Percentiles rank a stretch among this genome's conserved stretches.
Evolutionary conservation across 2,113 vertebrate genomes (phyloP).

Genomic region (Hyaena hyaena): DNA sequence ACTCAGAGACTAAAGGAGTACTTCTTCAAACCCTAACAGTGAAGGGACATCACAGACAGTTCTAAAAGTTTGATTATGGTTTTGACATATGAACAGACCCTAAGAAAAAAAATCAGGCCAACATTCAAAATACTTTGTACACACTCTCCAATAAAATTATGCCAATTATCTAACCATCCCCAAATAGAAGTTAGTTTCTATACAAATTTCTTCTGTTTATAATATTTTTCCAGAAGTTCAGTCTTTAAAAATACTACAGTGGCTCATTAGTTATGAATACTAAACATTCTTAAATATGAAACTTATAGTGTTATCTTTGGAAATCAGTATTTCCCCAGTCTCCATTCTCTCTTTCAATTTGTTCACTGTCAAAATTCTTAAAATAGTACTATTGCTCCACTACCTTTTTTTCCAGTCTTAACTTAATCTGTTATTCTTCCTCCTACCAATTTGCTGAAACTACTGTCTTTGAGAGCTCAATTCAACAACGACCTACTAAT

Average conservation of each 20-base stretch:
- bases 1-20: background rate
- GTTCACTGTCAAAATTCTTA: constrained; percentile 2
- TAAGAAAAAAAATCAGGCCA: background rate
- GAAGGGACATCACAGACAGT: background rate
- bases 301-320: background rate
- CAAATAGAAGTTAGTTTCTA: background rate
- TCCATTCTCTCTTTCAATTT: constrained; percentile 13
- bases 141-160: background rate
- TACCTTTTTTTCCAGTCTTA: constrained; percentile 20
- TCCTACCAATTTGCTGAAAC: constrained; percentile 54
- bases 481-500: constrained; percentile 68
- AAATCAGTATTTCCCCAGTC: background rate
- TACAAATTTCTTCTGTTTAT: background rate
- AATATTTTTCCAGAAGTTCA: background rate
- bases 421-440: constrained; percentile 58
- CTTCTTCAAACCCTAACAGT: background rate
- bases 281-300: background rate
- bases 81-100: background rate
- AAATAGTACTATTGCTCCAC: background rate
- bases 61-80: background rate
- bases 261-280: background rate
- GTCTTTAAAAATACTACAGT: background rate
- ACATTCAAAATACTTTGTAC: background rate
- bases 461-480: constrained; percentile 53
- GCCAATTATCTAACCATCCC: background rate